These are phyloP conservation scores for Ochropleura leucogaster DNA, from an alignment of 2,888 invertebrate genomes.

Conservation along the genomic window DNA sequence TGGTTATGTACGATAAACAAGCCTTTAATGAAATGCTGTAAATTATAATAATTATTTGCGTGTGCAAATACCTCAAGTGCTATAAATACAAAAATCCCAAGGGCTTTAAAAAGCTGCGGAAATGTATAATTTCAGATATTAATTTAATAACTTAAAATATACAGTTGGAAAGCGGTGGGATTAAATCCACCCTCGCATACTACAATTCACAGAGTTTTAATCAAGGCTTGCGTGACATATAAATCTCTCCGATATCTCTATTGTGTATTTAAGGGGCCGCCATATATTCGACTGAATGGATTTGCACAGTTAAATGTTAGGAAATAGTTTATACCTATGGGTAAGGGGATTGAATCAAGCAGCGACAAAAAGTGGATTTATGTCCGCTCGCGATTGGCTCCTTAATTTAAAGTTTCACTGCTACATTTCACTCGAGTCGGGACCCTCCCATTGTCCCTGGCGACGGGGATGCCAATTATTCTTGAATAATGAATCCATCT, in stretches of 20 bases:
- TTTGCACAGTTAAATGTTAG: conserved; percentile 50
- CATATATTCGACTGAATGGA: conserved; percentile 49
- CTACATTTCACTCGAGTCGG: conserved; percentile 71
- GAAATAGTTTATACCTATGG: conserved; percentile 51
- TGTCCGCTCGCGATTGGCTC: conserved; percentile 67
- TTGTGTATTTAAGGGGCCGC: conserved; percentile 72
- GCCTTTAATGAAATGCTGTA: conserved; percentile 28
- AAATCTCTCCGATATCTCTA: conserved; percentile 79
- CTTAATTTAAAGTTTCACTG: conserved; percentile 76
- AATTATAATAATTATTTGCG: conserved; percentile 45
- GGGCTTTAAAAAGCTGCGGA: conserved; percentile 36
- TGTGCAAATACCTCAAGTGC: conserved; percentile 33
- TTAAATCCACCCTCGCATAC: conserved; percentile 70
- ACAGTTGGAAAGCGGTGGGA: conserved; percentile 71
- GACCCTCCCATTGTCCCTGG: conserved; percentile 65
- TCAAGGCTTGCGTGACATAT: conserved; percentile 81
- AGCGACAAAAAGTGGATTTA: conserved; percentile 61
- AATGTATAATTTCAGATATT: conserved; percentile 44
- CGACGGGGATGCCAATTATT: conserved; percentile 68
- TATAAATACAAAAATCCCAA: conserved; percentile 29
- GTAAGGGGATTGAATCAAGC: conserved; percentile 36
- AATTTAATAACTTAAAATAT: conserved; percentile 64
- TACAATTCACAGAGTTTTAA: conserved; percentile 78
- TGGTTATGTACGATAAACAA: conserved; percentile 49
- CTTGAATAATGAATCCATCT: conserved; percentile 58